phyloP scores from a whole-genome alignment of 1,140 invertebrate species.

The Lepidurus packardi region DNA sequence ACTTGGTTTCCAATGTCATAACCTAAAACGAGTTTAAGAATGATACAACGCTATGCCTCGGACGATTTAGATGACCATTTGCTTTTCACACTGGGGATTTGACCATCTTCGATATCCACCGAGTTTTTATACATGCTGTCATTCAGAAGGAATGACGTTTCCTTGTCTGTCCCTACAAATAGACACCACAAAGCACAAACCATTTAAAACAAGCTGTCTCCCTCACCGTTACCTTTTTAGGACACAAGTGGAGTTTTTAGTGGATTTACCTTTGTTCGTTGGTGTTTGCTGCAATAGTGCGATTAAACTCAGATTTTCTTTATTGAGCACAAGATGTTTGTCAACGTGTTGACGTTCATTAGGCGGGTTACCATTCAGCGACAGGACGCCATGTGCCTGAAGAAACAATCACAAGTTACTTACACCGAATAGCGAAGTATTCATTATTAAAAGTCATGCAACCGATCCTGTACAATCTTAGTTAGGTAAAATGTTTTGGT shows the following conservation, averaged over 20 bases:
- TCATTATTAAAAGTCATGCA: slow-evolving; percentile 7
- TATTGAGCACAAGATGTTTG: not conserved
- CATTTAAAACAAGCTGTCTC: not conserved
- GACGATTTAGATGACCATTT: not conserved
- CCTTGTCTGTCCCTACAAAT: not conserved
- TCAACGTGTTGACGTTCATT: not conserved
- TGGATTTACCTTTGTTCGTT: not conserved
- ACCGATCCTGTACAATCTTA: not conserved
- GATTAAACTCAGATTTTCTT: slow-evolving; percentile 14
- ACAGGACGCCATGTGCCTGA: not conserved
- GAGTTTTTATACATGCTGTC: not conserved
- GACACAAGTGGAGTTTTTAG: not conserved
- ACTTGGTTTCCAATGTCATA: no score
- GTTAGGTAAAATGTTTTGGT: not conserved
- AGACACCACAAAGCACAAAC: not conserved
- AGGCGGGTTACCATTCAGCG: not conserved
- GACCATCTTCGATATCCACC: not conserved
- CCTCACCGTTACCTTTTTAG: not conserved
- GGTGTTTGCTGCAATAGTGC: not conserved
- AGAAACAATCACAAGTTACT: not conserved
- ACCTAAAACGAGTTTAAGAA: no score
- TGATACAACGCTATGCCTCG: not conserved
- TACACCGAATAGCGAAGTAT: not conserved
- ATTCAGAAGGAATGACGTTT: not conserved
- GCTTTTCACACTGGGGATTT: not conserved